A percentile compares a stretch with the other conserved stretches of the same genome.
phyloP scores from a whole-genome alignment of 2,888 invertebrate genomes.

The Scaptomyza polygonia region DNA sequence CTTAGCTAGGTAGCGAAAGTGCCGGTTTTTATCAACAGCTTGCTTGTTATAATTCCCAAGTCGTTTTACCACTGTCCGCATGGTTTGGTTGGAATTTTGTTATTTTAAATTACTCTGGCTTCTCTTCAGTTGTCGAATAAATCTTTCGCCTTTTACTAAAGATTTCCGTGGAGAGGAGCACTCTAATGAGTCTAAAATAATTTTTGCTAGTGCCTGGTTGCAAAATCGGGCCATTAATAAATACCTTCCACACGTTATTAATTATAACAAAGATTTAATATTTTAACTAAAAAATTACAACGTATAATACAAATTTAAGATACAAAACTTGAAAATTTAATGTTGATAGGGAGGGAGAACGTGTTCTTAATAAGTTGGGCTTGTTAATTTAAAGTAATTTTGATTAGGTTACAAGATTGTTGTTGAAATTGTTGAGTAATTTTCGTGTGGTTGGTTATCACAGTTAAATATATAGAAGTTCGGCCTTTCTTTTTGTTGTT shows the following conservation, averaged over 20 bases:
- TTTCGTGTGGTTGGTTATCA: slow-evolving; percentile 80
- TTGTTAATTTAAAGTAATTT: too few relatives aligned
- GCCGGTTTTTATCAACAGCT: not conserved
- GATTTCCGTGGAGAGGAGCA: slow-evolving; percentile 91
- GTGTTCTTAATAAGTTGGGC: too few relatives aligned
- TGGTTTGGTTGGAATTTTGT: not conserved
- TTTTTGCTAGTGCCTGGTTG: slow-evolving; percentile 71
- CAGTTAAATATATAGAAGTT: slow-evolving; percentile 81
- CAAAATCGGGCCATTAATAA: slow-evolving; percentile 55
- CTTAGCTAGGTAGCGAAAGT: not conserved
- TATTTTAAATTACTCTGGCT: slow-evolving; percentile 85
- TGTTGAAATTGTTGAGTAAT: slow-evolving; percentile 15
- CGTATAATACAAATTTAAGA: slow-evolving; percentile 80
- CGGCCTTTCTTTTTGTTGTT: slow-evolving; percentile 38
- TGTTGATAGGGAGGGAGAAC: slow-evolving; percentile 2
- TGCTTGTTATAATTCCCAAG: slow-evolving; percentile 52
- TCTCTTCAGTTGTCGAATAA: slow-evolving; percentile 88
- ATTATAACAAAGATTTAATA: slow-evolving; percentile 39
- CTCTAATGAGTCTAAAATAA: slow-evolving; percentile 88
- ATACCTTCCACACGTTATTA: slow-evolving; percentile 13
- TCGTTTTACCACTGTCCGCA: slow-evolving; percentile 12
- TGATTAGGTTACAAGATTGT: slow-evolving; percentile 2
- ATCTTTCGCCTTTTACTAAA: slow-evolving; percentile 93
- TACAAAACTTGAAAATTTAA: slow-evolving; percentile 62
- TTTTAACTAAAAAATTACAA: slow-evolving; percentile 75